Evolutionary conservation across 2,888 invertebrate genomes (phyloP), one percentile per base, ranked within the genome.

Genomic region (Drosophila conformis): DNA sequence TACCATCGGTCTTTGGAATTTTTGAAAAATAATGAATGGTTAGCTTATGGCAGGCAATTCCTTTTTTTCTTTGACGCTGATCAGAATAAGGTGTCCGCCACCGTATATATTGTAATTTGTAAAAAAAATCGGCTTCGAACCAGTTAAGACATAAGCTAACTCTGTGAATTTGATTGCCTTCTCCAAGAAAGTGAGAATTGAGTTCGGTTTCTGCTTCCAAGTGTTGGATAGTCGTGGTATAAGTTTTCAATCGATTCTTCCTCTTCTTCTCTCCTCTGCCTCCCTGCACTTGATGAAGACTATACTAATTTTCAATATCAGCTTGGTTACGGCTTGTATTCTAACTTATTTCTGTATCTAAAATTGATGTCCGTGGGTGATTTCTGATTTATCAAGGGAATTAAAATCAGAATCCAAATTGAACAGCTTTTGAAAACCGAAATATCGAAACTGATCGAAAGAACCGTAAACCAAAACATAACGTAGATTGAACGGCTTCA

Each of bases 291-390:
- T 40, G 5, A 0, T 40, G 4, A n/a, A 7, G 5, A 40, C 10
- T 40, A n/a, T n/a, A 10, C 5, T 10, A 10, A 2, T 10, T 40
- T 40, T 10, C 10, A 40, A 40, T 1, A n/a, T n/a, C 5, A 5
- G 36, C 36, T 36, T 15, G 36, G 10, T 5, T 40, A n/a, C 0
- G 6, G 1, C 35, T 15, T 35, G 13, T 35, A 15, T 6, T 35
- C 15, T 35, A n/a, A 1, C 4, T n/a, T 40, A 5, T 10, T 10
- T 40, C 10, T n/a, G 10, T 40, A n/a, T 38, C 8, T 8, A 4
- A 38, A 38, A 18, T n/a, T n/a, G n/a, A n/a, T n/a, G 18, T 4
- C 2, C 2, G 2, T 18, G n/a, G 38, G 4, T 13, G 0, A 10
- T 40, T 40, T 38, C 18, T 10, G 7, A 36, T 6, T 36, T 36